Base-by-base conservation (phyloP, 2,113 vertebrate genomes). In the Antennarius striatus region DNA sequence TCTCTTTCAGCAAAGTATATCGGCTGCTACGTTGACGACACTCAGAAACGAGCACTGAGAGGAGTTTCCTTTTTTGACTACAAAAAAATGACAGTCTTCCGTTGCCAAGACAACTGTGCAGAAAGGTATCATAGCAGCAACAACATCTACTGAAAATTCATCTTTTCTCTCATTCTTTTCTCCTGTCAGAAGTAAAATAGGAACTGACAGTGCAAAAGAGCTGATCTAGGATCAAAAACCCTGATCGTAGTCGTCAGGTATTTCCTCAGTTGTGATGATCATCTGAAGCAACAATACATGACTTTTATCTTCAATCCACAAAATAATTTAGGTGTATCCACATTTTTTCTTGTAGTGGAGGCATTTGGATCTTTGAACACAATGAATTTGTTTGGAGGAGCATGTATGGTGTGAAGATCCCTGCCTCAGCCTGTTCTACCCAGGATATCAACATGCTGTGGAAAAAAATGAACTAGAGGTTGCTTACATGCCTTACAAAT, bases 71-170 rank as follows among this genome's bases (percentile, higher is more conserved):
- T 98, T 92, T 95, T 97, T 3, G 98, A 99, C 96, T 99, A 99
- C 94, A 98, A 97, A 89, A 98, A 97, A 94, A 99, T 99, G 98
- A 98, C 98, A 9, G 88, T 98, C 72, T 98, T 99, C 84, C 98
- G 96, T 88, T 99, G 97, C 93, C 98, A 98, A 89, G 98, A 99
- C 95, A 99, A 96, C 96, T 98, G 98, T 53, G 98, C 96, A 0
- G 97, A 99, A 88, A 93, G 98, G 98, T 98, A 95, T 14, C 79
- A 79, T 10, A 45, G 54, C 40, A 60, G 61, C 36, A 73, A 67
- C 60, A 67, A 71, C 47, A 30, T 13, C 70, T 57, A 56, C 22
- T 56, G 22, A 55, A 6, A 53, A 56, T 40, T n/a, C 10, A 6
- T 12, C 54, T 57, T 60, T 32, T 61, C 45, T 15, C 42, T 10